A percentile compares a stretch with the other conserved stretches of the same genome.
Conservation (phyloP, 2,888 invertebrate species). For the Hartigia nigra region DNA sequence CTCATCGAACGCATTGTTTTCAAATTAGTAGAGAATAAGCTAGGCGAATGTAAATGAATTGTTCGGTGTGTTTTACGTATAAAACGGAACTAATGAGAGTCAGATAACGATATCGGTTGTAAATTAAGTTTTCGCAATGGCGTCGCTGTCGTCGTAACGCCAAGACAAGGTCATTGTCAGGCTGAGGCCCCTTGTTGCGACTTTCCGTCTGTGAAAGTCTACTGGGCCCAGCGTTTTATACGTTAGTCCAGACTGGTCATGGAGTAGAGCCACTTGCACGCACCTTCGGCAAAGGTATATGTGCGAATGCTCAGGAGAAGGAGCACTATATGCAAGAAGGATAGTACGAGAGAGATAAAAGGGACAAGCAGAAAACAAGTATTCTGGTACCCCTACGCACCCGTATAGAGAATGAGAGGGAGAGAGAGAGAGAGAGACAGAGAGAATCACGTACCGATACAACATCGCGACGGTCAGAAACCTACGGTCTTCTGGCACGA, state of each 20-base stretch:
- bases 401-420: neutral
- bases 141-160: neutral
- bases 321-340: neutral
- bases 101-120: neutral
- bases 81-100: neutral
- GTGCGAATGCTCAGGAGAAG: neutral
- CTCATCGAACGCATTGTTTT: neutral
- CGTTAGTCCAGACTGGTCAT: neutral
- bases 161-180: constrained; percentile 42
- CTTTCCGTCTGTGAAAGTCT: neutral
- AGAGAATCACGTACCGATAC: neutral
- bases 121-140: neutral
- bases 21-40: neutral
- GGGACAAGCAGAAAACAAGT: neutral
- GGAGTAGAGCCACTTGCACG: neutral
- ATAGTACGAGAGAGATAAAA: neutral
- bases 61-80: neutral
- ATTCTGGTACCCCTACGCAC: neutral
- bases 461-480: neutral
- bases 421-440: neutral
- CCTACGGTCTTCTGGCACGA: neutral
- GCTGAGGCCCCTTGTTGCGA: constrained; percentile 25
- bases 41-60: neutral
- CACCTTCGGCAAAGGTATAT: neutral
- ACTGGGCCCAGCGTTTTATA: neutral